Base-by-base conservation (phyloP, 2,797 vertebrate species). In the Euthynnus affinis region DNA sequence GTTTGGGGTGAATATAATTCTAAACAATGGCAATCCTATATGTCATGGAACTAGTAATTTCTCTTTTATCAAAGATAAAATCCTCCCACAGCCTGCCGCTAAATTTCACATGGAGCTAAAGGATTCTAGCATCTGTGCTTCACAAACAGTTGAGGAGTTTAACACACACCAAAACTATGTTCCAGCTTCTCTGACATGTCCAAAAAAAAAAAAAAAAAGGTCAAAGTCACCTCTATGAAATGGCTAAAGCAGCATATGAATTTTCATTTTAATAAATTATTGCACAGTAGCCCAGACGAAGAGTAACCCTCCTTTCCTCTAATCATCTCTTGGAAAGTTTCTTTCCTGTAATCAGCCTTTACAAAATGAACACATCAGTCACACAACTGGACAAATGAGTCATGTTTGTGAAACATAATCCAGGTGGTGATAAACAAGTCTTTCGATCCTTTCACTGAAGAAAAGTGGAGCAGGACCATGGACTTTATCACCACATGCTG, bases 401-500 rank as follows among this genome's bases (percentile, higher is more conserved):
- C 5, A 64, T 27, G 34, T 25, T 56, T 23, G 10, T 25, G 22
- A 53, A 25, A 32, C 17, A 6, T 29, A 40, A 57, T 49, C 52
- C 4, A 5, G 25, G 0, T 65, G 17, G 48, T 17, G n/a, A 74
- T 44, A 62, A 74, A 48, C 0, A 3, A 23, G n/a, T 2, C 9
- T 13, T 44, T 17, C n/a, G 6, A 15, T 59, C 22, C n/a, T 6
- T 53, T 53, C 8, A 13, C 6, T 34, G 5, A 23, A 12, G 6
- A 60, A 56, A 22, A 68, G n/a, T 34, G 8, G n/a, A 76, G 60
- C 20, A 44, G 17, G 42, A 37, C 23, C 52, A 5, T 17, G 14
- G 63, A 80, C 64, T 84, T 87, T 86, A 81, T 65, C 73, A 59
- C 42, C 7, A 65, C 40, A 82, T 9, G 3, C 0, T 37, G 8